Conservation (phyloP, 2,797 vertebrate genomes). For the Cottoperca gobio region DNA sequence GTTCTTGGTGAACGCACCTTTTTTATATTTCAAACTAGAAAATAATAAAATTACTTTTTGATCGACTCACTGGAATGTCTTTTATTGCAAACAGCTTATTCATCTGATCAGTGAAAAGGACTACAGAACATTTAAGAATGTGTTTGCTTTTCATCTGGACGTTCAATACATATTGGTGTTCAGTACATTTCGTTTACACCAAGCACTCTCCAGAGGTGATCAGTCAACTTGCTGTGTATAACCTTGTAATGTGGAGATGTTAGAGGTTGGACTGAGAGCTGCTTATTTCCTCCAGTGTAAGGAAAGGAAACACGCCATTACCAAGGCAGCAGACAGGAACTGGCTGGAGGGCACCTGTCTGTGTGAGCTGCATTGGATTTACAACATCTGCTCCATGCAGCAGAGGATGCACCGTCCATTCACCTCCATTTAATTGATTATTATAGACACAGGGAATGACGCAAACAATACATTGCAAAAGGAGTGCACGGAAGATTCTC, state of each 20-base stretch:
- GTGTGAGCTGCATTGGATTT: conserved; percentile 77
- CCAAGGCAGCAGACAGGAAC: conserved; percentile 82
- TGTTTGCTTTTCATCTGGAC: background rate
- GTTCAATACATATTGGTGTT: background rate
- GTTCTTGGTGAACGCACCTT: background rate
- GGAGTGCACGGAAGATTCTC: conserved; percentile 24
- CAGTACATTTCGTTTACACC: conserved; percentile 14
- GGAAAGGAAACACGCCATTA: conserved; percentile 81
- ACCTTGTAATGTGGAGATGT: conserved; percentile 70
- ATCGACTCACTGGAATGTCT: background rate
- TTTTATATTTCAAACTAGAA: background rate
- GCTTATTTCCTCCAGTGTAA: conserved; percentile 68
- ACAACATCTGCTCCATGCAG: conserved; percentile 81
- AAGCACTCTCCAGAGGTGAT: conserved; percentile 18
- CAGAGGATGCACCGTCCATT: conserved; percentile 69
- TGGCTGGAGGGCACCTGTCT: conserved; percentile 84
- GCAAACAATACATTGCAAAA: conserved; percentile 49
- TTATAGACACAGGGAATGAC: conserved; percentile 42
- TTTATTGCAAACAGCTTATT: background rate
- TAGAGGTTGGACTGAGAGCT: conserved; percentile 52
- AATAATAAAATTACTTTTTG: background rate
- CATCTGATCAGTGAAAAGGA: background rate
- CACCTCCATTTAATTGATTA: conserved; percentile 72
- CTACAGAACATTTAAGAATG: background rate
- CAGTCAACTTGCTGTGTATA: conserved; percentile 50